Base-by-base conservation (phyloP, 2,888 invertebrate species). In the Chalcis sispes region DNA sequence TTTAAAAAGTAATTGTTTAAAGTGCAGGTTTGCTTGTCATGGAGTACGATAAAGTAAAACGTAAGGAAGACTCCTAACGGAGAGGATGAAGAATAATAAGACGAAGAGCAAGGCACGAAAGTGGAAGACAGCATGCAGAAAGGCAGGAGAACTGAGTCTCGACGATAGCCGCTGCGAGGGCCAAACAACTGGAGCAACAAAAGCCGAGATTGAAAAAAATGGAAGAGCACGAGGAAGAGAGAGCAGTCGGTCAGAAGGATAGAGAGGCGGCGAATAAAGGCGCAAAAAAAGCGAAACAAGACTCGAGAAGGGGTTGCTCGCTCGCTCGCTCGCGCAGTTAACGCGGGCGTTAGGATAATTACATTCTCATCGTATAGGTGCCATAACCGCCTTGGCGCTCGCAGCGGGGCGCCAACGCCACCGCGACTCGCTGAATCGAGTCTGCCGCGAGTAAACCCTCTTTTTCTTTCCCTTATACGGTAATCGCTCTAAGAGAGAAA, bases 281-380 rank as follows among this genome's bases (percentile, higher is more conserved):
- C 50, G 61, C 40, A 79, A 78, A 65, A 79, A 69, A 77, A 81
- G 81, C 80, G 78, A 81, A 80, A n/a, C n/a, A n/a, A n/a, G n/a
- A 78, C 73, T 76, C 78, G 75, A 77, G 75, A 74, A 76, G 10
- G 65, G 66, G 48, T 58, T 42, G 59, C 40, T 56, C 27, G 23
- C 23, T n/a, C n/a, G n/a, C 32, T 27, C 27, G 58, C 25, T 36
- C 52, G 65, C 25, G 70, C 64, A 81, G 72, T 80, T 80, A 81
- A 83, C 80, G 81, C 74, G 70, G 77, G 76, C 82, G 82, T 83
- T 83, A 81, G 81, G 81, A 83, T 84, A 85, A 85, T 85, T 83
- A 85, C 82, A 80, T 81, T 80, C 80, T 81, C 80, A 79, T 77
- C 79, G 78, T 79, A 67, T 77, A 75, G 81, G 82, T 84, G 83